Evolutionary conservation across 2,113 vertebrate species (phyloP).

Genomic region (Microtus oregoni): DNA sequence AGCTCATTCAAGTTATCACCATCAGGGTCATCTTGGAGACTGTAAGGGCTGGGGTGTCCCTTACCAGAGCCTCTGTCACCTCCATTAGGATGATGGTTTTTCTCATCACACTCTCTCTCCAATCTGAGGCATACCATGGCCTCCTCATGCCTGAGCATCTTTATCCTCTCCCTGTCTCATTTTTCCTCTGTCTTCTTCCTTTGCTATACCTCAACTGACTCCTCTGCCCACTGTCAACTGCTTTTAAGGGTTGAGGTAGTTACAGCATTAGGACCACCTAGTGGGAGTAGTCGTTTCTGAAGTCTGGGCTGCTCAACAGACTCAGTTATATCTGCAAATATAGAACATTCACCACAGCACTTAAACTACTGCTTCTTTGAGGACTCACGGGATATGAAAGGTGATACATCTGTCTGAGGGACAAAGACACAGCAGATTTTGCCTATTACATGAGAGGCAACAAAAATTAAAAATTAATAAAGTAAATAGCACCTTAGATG

Average conservation of each 20-base stretch:
- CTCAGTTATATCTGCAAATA: neutral
- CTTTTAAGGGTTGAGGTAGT: neutral
- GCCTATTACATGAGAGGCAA: neutral
- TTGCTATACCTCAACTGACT: neutral
- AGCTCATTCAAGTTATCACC: neutral
- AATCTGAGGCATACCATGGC: rapidly evolving
- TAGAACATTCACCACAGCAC: neutral
- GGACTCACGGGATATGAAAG: neutral
- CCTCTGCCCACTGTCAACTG: neutral
- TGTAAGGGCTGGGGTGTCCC: too few relatives aligned
- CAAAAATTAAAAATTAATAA: neutral
- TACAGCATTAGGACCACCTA: neutral
- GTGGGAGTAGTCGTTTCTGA: neutral
- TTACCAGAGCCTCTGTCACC: neutral
- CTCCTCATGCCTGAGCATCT: neutral
- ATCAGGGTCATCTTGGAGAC: neutral
- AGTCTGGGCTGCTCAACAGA: neutral
- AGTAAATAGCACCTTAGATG: neutral
- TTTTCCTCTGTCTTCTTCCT: neutral
- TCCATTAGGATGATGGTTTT: neutral
- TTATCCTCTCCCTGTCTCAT: rapidly evolving
- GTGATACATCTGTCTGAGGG: neutral
- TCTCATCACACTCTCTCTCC: neutral
- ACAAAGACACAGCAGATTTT: neutral
- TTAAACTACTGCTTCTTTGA: slow-evolving; percentile 10